Evolutionary conservation across 1,140 invertebrate species (phyloP).

Genomic region (Hypothenemus hampei): DNA sequence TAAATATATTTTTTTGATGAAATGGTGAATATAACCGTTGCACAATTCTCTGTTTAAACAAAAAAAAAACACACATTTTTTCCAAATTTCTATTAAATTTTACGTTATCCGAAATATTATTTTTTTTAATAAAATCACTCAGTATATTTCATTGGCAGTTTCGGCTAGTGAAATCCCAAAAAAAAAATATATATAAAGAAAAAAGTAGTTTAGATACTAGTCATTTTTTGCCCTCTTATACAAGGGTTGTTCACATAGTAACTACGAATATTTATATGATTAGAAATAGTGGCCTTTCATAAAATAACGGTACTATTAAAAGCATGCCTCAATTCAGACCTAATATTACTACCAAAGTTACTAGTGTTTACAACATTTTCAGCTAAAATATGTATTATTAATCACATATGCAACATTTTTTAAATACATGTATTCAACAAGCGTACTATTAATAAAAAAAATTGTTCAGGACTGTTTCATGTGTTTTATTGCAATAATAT

Average conservation of each 20-base stretch:
- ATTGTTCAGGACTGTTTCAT: no score
- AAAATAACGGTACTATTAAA: conserved; percentile 24
- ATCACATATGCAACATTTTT: conserved; percentile 18
- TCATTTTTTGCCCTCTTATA: conserved; percentile 34
- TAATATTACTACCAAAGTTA: conserved; percentile 14
- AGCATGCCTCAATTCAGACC: conserved; percentile 15
- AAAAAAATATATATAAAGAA: conserved; percentile 5
- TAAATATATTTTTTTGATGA: background rate
- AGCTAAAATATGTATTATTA: conserved; percentile 19
- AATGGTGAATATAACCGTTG: background rate
- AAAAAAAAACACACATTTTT: no score
- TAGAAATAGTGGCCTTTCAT: conserved; percentile 35
- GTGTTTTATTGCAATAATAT: no score
- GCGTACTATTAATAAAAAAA: no score
- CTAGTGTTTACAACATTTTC: conserved; percentile 23
- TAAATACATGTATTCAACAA: no score
- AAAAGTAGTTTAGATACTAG: conserved; percentile 34
- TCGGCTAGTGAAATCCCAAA: conserved; percentile 33
- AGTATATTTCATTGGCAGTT: background rate
- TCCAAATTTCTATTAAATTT: no score
- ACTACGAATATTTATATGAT: conserved; percentile 27
- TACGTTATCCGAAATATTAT: no score
- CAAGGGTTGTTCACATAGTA: conserved; percentile 31
- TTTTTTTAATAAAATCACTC: no score
- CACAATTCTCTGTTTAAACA: no score